Evolutionary conservation across 2,797 vertebrate genomes (phyloP), one percentile per base, ranked within the genome.

Genomic region (Trichosurus vulpecula): DNA sequence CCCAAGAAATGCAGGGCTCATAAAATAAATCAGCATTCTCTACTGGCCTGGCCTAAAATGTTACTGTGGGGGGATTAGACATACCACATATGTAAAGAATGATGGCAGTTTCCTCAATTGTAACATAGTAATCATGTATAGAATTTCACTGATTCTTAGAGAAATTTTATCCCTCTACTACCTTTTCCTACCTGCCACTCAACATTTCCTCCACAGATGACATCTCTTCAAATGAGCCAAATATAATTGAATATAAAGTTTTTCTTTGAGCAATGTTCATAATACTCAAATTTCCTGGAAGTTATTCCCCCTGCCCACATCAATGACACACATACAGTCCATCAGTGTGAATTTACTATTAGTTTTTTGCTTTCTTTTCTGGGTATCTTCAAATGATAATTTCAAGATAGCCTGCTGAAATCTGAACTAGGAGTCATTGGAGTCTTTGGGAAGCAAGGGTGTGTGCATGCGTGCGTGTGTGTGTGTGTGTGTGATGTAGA

Each of bases 161-260:
- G 35, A 74, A 74, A 74, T 74, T n/a, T 74, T 74, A 41, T 22
- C 35, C 14, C 14, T n/a, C 14, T 2, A 41, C 14, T 19, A n/a
- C 16, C 14, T 19, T 5, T n/a, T 41, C 35, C 31, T 6, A 29
- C 41, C 19, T 54, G 29, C 52, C 47, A 3, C 53, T 92, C 91
- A 19, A 31, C 90, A 81, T 53, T 94, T 95, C 19, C 93, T 55
- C 2, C 54, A 16, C 56, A 51, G 30, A 53, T 19, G 87, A 90
- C n/a, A 87, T 22, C 87, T 51, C 91, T 95, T 92, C 91, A 95
- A 91, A 90, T 90, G 47, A 74, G 35, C 35, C 61, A 74, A 74
- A 74, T 66, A n/a, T n/a, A 16, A 66, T 74, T 74, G 61, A 74
- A 19, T 6, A 74, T 74, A n/a, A 74, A 19, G 14, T 74, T 19